Percentiles rank a stretch among this genome's conserved stretches.
Evolutionary conservation across 2,888 invertebrate genomes (phyloP).

Genomic region (Beris morrisii): DNA sequence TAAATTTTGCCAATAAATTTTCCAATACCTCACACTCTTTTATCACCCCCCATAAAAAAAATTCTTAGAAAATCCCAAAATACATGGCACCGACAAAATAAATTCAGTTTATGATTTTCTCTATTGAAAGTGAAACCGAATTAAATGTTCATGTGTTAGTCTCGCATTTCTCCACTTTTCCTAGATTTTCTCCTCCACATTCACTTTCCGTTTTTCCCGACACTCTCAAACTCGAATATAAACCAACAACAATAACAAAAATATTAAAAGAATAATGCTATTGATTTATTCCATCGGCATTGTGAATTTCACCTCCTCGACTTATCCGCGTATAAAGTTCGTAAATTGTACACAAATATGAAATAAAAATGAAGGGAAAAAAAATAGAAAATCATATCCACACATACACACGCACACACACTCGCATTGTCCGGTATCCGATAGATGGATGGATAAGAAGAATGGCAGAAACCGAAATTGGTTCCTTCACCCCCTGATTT

Average conservation of each 20-base stretch:
- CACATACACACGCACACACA: conserved; percentile 10
- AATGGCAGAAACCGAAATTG: conserved; percentile 4
- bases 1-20: too few relatives aligned
- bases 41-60: too few relatives aligned
- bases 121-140: conserved; percentile 13
- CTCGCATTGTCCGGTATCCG: conserved; percentile 20
- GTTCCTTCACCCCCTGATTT: conserved; percentile 16
- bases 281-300: conserved; percentile 35
- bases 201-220: conserved; percentile 13
- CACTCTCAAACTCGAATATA: conserved; percentile 8
- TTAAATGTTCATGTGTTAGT: conserved; percentile 7
- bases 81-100: too few relatives aligned
- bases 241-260: not conserved
- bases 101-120: not conserved
- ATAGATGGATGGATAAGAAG: conserved; percentile 1
- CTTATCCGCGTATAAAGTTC: conserved; percentile 26
- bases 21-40: too few relatives aligned
- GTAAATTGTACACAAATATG: conserved; percentile 25
- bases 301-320: conserved; percentile 34
- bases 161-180: not conserved
- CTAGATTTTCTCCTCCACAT: conserved; percentile 1
- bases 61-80: too few relatives aligned
- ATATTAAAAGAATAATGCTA: conserved; percentile 26
- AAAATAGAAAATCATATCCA: conserved; percentile 20
- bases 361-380: conserved; percentile 17